Percentiles rank a stretch among this genome's conserved stretches.
Conservation (phyloP, 2,113 vertebrate genomes). For the Poecilia latipinna region DNA sequence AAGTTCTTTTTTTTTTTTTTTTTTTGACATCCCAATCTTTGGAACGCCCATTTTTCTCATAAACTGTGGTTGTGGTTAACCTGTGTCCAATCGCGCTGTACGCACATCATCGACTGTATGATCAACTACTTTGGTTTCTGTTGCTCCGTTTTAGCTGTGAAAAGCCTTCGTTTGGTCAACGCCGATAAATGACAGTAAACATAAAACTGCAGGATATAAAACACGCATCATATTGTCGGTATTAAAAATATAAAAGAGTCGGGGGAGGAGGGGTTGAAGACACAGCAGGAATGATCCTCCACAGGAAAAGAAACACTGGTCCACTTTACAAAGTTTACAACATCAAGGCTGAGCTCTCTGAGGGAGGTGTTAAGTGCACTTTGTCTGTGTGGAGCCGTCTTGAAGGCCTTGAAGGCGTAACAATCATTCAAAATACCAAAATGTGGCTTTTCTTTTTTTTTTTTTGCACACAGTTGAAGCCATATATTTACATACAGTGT, state of each 20-base stretch:
- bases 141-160: constrained; percentile 29
- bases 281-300: constrained; percentile 75
- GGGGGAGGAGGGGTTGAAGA: constrained; percentile 16
- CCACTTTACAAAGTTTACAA: constrained; percentile 17
- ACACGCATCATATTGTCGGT: constrained; percentile 18
- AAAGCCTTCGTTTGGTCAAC: constrained; percentile 51
- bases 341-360: constrained; percentile 29
- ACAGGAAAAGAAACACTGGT: constrained; percentile 69
- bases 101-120: constrained; percentile 31
- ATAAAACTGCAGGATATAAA: constrained; percentile 30
- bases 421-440: constrained; percentile 8
- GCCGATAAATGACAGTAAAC: constrained; percentile 34
- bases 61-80: constrained; percentile 66
- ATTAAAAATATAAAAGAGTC: constrained; percentile 9
- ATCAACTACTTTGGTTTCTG: constrained; percentile 37
- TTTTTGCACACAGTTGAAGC: constrained; percentile 12
- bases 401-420: constrained; percentile 9
- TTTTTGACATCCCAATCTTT: constrained; percentile 65
- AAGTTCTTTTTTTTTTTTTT: constrained; percentile 68
- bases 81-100: constrained; percentile 66
- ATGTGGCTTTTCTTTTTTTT: constrained; percentile 28
- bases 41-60: constrained; percentile 68
- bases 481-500: background rate
- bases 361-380: constrained; percentile 58
- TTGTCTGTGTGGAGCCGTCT: constrained; percentile 29